Base-by-base conservation (phyloP, 2,113 vertebrate species). In the Petromus typicus region DNA sequence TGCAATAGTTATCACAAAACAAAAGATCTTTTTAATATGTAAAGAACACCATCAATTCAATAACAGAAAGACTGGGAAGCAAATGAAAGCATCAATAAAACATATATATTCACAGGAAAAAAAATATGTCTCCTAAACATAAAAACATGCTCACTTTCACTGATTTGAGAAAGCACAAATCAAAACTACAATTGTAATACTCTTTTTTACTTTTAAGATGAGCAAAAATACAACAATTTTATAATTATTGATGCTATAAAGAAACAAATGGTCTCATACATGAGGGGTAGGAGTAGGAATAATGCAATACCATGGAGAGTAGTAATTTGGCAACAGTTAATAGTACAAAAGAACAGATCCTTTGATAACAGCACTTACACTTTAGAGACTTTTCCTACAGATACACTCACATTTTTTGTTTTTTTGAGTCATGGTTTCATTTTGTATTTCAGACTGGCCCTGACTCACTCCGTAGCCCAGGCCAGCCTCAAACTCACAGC, bases 41-140 rank as follows among this genome's bases (percentile, higher is more conserved):
- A 61, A 89, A 89, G 43, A 76, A 30, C 20, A 83, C n/a, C 78
- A 64, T n/a, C 11, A 93, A 79, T 43, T 83, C 25, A 82, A 10
- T 83, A 93, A 87, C 51, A 89, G 71, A 91, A 96, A 87, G 30
- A 80, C 59, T 23, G 81, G 78, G 14, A 93, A 75, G 25, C 34
- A 6, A 80, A 59, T 48, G 45, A 40, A 64, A 54, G 85, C 84
- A 82, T 13, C 43, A 2, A 17, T 80, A 83, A 73, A 25, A 14
- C 17, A 27, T 34, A 51, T 27, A 16, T 40, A 73, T n/a, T 59
- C 32, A 57, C 22, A 85, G 54, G 84, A 91, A 32, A 84, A 6
- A 7, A 93, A 73, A 78, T 9, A 82, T 54, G 13, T 67, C 34
- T 73, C 37, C 56, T 91, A 73, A 93, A 93, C 48, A 75, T 66